A percentile compares a stretch with the other conserved stretches of the same genome.
Evolutionary conservation across 2,888 invertebrate genomes (phyloP).

Genomic region (Metallyticus violacea): DNA sequence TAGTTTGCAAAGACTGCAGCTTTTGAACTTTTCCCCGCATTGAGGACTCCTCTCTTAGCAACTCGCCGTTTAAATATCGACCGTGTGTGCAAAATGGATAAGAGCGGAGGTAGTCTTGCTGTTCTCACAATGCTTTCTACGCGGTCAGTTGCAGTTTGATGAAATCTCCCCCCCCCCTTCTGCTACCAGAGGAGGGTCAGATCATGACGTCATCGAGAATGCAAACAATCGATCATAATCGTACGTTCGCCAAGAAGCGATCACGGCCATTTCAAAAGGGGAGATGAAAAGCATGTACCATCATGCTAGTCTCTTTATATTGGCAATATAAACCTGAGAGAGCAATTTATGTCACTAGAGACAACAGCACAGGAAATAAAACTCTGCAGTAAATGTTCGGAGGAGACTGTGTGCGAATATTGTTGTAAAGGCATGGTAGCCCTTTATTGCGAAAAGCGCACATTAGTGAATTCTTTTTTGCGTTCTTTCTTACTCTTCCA

Average conservation of each 20-base stretch:
- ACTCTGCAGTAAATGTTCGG: neutral
- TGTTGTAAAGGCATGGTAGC: neutral
- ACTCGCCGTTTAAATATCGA: neutral
- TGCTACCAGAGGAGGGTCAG: neutral
- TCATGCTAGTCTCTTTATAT: neutral
- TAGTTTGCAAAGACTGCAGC: neutral
- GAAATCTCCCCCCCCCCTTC: neutral
- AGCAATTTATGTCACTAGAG: neutral
- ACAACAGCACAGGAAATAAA: too few relatives aligned
- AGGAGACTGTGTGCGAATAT: neutral
- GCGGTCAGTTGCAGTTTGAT: neutral
- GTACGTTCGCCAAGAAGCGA: constrained; percentile 1
- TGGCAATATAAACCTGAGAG: neutral
- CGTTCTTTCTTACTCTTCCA: neutral
- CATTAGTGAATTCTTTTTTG: neutral
- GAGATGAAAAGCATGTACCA: neutral
- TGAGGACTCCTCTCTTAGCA: neutral
- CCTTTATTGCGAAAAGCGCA: neutral
- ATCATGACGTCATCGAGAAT: constrained; percentile 8
- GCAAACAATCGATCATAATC: constrained; percentile 11
- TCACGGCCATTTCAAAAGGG: neutral
- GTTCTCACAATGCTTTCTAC: neutral
- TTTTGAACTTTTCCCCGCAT: neutral
- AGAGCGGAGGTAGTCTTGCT: neutral
- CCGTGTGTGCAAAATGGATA: neutral